Conservation (phyloP, 2,113 vertebrate species). For the Thamnophis sirtalis region DNA sequence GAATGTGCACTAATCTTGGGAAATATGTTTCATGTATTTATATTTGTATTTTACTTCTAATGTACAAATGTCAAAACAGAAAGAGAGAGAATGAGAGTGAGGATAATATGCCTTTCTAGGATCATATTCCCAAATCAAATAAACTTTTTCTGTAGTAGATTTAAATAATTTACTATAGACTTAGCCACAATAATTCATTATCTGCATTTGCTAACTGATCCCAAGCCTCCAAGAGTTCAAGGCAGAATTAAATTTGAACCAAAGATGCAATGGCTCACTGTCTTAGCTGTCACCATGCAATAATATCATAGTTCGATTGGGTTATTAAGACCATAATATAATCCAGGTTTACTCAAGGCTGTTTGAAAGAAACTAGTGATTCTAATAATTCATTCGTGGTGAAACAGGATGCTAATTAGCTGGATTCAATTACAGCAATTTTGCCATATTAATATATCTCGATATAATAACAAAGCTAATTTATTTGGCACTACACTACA, state of each 20-base stretch:
- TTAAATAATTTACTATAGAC: not conserved
- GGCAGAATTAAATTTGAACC: not conserved
- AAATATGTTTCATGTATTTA: not conserved
- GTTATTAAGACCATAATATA: not conserved
- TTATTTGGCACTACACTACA: not conserved
- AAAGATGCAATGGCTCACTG: not conserved
- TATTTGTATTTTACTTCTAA: not conserved
- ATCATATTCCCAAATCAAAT: not conserved
- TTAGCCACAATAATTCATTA: not conserved
- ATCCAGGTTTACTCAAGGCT: not conserved
- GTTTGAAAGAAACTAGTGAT: not conserved
- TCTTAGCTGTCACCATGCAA: not conserved
- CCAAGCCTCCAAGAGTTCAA: not conserved
- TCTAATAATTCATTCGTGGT: not conserved
- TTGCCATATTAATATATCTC: not conserved
- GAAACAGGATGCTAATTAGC: constrained; percentile 1
- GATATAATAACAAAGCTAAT: constrained; percentile 3
- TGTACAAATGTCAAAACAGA: not conserved
- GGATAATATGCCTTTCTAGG: not conserved
- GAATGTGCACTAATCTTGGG: not conserved
- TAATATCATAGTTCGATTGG: not conserved
- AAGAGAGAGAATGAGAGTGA: not conserved
- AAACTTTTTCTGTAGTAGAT: not conserved
- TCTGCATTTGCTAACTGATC: not conserved
- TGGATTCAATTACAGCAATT: constrained; percentile 1